Evolutionary conservation across 2,113 vertebrate genomes (phyloP).

Genomic region (Nothobranchius furzeri): DNA sequence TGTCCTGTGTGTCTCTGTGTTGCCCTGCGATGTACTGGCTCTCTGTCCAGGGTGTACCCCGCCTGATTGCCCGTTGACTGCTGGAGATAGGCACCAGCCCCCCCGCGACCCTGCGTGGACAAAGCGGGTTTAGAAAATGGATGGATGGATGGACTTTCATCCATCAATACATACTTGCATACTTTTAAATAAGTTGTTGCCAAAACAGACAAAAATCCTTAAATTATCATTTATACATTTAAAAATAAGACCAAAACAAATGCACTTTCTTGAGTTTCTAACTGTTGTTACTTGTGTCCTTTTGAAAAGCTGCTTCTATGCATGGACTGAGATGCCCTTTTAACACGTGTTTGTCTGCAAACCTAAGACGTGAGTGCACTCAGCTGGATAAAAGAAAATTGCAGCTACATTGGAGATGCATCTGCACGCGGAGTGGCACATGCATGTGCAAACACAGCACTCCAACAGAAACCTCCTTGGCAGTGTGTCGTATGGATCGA

Average conservation of each 20-base stretch:
- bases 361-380: conserved; percentile 48
- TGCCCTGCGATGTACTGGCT: too few species aligned
- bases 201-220: too few species aligned
- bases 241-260: background rate
- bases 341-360: conserved; percentile 37
- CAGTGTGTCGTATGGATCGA: conserved; percentile 15
- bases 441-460: conserved; percentile 12
- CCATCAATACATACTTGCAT: too few species aligned
- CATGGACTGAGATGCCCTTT: background rate
- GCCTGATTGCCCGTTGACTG: too few species aligned
- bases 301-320: background rate
- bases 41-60: too few species aligned
- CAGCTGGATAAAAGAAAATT: conserved; percentile 23
- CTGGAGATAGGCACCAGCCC: too few species aligned
- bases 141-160: too few species aligned
- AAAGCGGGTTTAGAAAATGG: too few species aligned
- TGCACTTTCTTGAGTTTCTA: background rate
- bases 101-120: too few species aligned
- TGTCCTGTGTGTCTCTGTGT: too few species aligned
- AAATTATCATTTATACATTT: too few species aligned
- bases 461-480: background rate
- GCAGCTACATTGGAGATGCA: background rate
- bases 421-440: conserved; percentile 2
- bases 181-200: too few species aligned
- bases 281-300: background rate